These are phyloP conservation scores for Ammodytes marinus DNA, from an alignment of 2,113 vertebrate species.

Conservation along the genomic window DNA sequence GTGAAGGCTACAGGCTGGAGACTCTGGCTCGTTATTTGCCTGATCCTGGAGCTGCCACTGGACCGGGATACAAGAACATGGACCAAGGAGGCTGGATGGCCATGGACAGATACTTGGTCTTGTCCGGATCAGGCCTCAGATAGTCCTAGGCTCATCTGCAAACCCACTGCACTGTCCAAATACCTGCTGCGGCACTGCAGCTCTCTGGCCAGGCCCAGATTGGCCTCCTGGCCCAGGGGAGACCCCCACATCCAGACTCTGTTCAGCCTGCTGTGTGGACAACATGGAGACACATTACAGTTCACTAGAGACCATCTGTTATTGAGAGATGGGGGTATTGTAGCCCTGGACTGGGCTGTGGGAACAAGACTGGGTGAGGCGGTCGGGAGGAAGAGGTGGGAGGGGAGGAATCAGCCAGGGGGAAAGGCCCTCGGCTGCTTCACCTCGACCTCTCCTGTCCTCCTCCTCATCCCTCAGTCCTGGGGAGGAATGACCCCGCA, in stretches of 20 bases:
- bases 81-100: background rate
- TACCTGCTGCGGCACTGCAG: constrained; percentile 80
- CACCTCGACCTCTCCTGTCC: constrained; percentile 70
- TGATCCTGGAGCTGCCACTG: constrained; percentile 64
- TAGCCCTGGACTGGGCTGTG: constrained; percentile 89
- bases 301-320: constrained; percentile 86
- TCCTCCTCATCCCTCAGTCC: constrained; percentile 88
- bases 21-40: constrained; percentile 61
- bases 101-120: constrained; percentile 3
- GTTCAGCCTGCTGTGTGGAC: constrained; percentile 71
- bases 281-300: constrained; percentile 59
- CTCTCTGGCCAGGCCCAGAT: constrained; percentile 61
- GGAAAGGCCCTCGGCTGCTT: constrained; percentile 47
- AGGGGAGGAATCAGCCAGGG: constrained; percentile 46
- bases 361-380: constrained; percentile 57
- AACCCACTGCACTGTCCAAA: constrained; percentile 85
- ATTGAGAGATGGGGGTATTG: constrained; percentile 84
- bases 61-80: background rate
- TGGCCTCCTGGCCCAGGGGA: constrained; percentile 67
- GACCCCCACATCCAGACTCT: constrained; percentile 87
- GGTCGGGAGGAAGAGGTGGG: constrained; percentile 44
- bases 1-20: constrained; percentile 40
- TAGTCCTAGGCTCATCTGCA: constrained; percentile 80
- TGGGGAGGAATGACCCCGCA: constrained; percentile 86
- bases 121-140: constrained; percentile 25